These are phyloP conservation scores for Cisticola juncidis DNA, from an alignment of 2,113 vertebrate species.

Conservation along the genomic window DNA sequence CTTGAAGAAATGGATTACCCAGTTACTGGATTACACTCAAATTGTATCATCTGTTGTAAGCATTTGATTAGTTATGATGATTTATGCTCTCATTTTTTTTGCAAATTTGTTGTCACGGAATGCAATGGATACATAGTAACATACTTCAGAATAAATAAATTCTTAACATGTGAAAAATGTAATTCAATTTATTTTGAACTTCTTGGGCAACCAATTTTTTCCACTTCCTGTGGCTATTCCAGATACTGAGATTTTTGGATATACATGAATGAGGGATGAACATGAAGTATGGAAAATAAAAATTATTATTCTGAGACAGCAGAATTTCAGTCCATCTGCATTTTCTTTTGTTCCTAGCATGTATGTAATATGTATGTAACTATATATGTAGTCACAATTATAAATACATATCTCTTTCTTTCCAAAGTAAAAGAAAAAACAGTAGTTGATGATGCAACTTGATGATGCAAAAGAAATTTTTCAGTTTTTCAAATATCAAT, in stretches of 20 bases:
- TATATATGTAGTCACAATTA: neutral
- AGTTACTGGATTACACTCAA: neutral
- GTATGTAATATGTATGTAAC: neutral
- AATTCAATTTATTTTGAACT: neutral
- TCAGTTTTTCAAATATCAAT: neutral
- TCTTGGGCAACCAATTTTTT: neutral
- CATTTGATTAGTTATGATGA: conserved; percentile 51
- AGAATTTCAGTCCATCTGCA: neutral
- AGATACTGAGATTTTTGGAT: neutral
- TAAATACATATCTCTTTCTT: neutral
- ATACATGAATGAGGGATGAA: neutral
- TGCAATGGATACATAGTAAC: neutral
- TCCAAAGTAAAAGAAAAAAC: neutral
- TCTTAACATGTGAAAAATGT: neutral
- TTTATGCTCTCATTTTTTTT: conserved; percentile 54
- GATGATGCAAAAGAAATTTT: neutral
- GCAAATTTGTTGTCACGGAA: neutral
- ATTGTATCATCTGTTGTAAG: neutral
- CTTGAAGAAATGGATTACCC: neutral
- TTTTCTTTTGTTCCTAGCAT: neutral
- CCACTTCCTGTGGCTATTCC: neutral
- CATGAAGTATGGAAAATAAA: neutral
- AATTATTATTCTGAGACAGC: neutral
- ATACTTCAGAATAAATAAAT: conserved; percentile 1
- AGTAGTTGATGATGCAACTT: neutral